Base-by-base conservation (phyloP, 1,140 invertebrate species). In the Apis laboriosa region DNA sequence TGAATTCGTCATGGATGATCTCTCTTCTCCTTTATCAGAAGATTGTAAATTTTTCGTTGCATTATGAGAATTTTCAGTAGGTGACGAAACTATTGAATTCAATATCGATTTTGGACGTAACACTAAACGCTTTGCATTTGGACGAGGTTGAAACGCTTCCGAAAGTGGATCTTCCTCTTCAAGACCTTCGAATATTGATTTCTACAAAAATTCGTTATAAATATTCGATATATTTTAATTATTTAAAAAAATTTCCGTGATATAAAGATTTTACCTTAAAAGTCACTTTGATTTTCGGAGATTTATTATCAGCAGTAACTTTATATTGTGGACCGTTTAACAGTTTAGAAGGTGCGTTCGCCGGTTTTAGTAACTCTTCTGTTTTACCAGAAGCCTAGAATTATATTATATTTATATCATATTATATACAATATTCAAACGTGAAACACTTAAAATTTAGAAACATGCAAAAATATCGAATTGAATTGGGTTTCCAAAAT, bases 281-380 rank as follows among this genome's bases (percentile, higher is more conserved):
- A 13, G 95, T 96, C 0, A 95, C 94, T 91, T 96, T 96, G 1
- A 97, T 92, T 89, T 95, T 96, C 8, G 94, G 91, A 21, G 92
- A 93, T 86, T 93, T 95, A 5, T 94, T 95, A 60, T 95, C 93
- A 7, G 95, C 93, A 9, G 95, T 95, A n/a, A 97, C 95, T 94
- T 97, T 97, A 84, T 95, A 95, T 93, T 95, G 90, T 19, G 93
- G 80, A 90, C 92, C 88, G 90, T 93, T 96, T 91, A 84, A 94
- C 84, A 64, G 96, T 90, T 73, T 96, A 90, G 96, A 95, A 11
- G 95, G 92, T 12, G 96, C 95, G 93, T 97, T 97, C 2, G 96
- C 96, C 21, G 97, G 96, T 90, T 97, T 97, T n/a, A 97, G 92
- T 17, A 97, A 90, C 77, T 96, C 96, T 85, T 97, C 96, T 53